These are phyloP conservation scores for Lophius americanus DNA, from an alignment of 2,797 vertebrate species.

Conservation along the genomic window DNA sequence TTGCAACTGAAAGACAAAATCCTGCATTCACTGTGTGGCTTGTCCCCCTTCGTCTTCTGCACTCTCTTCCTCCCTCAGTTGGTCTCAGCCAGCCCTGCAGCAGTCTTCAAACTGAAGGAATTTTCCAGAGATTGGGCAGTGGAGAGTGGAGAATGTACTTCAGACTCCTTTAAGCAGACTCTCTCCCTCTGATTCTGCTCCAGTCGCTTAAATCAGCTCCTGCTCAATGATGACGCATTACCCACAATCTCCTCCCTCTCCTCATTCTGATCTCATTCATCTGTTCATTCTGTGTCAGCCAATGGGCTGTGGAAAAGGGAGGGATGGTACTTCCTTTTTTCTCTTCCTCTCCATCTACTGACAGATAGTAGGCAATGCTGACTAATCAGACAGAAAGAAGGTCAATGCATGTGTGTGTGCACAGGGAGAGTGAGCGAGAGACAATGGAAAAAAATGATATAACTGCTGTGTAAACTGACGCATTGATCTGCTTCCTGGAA, in stretches of 20 bases:
- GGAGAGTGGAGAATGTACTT: constrained; percentile 48
- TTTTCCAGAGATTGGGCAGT: constrained; percentile 61
- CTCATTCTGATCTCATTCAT: constrained; percentile 42
- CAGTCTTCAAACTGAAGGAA: constrained; percentile 42
- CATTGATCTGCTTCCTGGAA: constrained; percentile 32
- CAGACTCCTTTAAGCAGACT: constrained; percentile 33
- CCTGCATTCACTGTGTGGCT: not conserved
- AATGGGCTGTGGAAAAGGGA: constrained; percentile 35
- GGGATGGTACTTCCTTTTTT: constrained; percentile 8
- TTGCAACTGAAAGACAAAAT: not conserved
- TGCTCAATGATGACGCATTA: constrained; percentile 67
- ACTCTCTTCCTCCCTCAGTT: not conserved
- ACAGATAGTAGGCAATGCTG: constrained; percentile 52
- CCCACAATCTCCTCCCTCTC: constrained; percentile 49
- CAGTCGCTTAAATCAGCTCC: constrained; percentile 57
- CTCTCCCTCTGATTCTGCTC: constrained; percentile 36
- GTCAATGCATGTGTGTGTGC: constrained; percentile 8
- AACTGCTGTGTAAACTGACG: constrained; percentile 39
- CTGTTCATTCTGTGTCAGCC: constrained; percentile 34
- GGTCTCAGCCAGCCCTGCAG: not conserved
- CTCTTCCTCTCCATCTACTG: constrained; percentile 8
- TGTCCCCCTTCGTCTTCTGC: not conserved
- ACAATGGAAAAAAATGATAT: constrained; percentile 66
- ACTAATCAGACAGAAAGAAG: constrained; percentile 63
- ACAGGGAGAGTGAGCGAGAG: constrained; percentile 15